Conservation (phyloP, 2,888 invertebrate genomes). For the Asteroscopus sphinx region DNA sequence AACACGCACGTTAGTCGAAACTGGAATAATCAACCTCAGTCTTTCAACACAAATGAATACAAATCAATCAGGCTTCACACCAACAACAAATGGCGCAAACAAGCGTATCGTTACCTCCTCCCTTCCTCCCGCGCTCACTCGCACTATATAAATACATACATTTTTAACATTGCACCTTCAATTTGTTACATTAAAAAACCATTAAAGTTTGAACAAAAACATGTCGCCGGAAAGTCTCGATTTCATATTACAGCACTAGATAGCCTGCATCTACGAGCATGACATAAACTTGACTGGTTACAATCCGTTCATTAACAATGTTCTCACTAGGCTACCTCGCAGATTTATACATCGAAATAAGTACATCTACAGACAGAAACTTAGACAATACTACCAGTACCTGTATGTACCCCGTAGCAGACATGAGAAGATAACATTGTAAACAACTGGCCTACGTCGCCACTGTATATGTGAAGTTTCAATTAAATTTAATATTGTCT, state of each 20-base stretch:
- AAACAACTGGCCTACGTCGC: conserved; percentile 48
- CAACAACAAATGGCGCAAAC: conserved; percentile 74
- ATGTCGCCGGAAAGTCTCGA: conserved; percentile 74
- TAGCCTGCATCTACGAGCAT: conserved; percentile 59
- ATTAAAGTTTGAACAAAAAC: conserved; percentile 80
- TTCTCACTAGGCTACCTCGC: conserved; percentile 61
- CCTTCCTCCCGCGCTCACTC: conserved; percentile 44
- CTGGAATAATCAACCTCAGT: conserved; percentile 89
- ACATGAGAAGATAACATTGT: conserved; percentile 54
- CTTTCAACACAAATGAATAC: conserved; percentile 87
- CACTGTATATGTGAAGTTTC: conserved; percentile 40
- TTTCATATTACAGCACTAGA: conserved; percentile 66
- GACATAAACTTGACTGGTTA: conserved; percentile 63
- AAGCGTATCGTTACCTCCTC: conserved; percentile 66
- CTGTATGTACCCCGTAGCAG: conserved; percentile 64
- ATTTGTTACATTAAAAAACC: conserved; percentile 76
- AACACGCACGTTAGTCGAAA: conserved; percentile 87
- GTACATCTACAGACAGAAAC: conserved; percentile 63
- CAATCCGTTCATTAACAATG: conserved; percentile 70
- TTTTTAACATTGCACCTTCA: conserved; percentile 88
- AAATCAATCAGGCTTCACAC: conserved; percentile 77
- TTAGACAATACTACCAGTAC: conserved; percentile 49
- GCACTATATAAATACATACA: conserved; percentile 72
- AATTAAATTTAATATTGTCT: conserved; percentile 72
- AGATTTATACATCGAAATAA: conserved; percentile 66